Evolutionary conservation across 2,113 vertebrate genomes (phyloP).

Genomic region (Cyanoramphus novaezelandiae): DNA sequence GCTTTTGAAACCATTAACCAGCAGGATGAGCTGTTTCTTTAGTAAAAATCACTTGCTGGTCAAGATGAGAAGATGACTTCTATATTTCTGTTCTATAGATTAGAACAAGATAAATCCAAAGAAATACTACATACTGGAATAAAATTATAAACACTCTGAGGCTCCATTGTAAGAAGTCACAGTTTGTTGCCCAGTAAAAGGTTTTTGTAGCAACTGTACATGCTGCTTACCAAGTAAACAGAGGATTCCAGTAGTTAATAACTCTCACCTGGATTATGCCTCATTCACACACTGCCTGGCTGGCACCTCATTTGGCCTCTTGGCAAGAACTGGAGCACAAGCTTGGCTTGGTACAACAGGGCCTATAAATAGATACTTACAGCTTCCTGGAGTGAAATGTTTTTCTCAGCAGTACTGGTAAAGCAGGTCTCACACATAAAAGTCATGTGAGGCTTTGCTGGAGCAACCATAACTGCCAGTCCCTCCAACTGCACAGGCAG

Average conservation of each 20-base stretch:
- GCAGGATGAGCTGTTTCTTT: slow-evolving; percentile 43
- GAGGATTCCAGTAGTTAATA: neutral
- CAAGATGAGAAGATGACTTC: neutral
- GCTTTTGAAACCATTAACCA: slow-evolving; percentile 42
- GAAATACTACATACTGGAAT: neutral
- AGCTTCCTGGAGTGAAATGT: neutral
- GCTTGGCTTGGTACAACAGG: neutral
- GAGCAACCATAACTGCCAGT: neutral
- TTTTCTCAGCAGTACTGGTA: neutral
- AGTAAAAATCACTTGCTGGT: neutral
- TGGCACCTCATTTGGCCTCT: neutral
- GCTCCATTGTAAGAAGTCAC: neutral
- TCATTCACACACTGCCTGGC: neutral
- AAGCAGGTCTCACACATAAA: neutral
- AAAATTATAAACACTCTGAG: neutral
- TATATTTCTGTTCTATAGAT: neutral
- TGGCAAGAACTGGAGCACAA: neutral
- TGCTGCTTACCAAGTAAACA: neutral
- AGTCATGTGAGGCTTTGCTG: neutral
- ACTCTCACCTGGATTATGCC: neutral
- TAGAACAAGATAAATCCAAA: neutral
- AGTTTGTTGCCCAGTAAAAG: neutral
- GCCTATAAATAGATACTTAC: neutral
- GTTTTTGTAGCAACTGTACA: neutral
- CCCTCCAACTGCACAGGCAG: neutral